These are phyloP conservation scores for Bufo bufo DNA, from an alignment of 2,113 vertebrate genomes.

Conservation along the genomic window DNA sequence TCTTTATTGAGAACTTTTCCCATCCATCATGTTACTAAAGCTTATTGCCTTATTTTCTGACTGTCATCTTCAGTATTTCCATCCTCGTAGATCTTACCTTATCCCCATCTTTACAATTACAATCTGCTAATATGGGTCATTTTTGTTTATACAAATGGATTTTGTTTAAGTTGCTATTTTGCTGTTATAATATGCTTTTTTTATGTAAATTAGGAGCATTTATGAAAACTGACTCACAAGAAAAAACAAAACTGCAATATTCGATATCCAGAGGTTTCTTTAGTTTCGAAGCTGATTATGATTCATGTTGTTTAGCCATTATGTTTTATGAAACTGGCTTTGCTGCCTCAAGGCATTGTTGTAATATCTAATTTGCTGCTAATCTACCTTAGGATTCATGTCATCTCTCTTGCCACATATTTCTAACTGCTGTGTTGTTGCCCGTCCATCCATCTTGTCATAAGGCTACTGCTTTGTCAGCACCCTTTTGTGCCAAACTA, in stretches of 20 bases:
- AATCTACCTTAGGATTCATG: too few relatives aligned
- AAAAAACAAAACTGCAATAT: background rate
- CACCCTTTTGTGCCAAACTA: too few relatives aligned
- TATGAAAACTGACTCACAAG: background rate
- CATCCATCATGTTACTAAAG: constrained; percentile 35
- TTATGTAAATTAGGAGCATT: background rate
- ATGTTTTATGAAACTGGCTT: background rate
- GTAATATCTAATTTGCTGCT: too few relatives aligned
- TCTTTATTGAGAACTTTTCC: constrained; percentile 20
- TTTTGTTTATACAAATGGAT: background rate
- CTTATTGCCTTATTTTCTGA: constrained; percentile 43
- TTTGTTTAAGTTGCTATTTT: constrained; percentile 19
- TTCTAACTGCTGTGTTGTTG: too few relatives aligned
- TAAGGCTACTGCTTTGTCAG: too few relatives aligned
- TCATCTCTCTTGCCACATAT: too few relatives aligned
- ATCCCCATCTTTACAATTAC: constrained; percentile 40
- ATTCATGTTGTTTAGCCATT: background rate
- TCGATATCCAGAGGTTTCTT: background rate
- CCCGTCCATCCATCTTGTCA: too few relatives aligned
- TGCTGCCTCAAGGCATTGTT: background rate
- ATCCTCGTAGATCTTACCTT: background rate
- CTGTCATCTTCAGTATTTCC: constrained; percentile 31
- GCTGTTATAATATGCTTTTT: constrained; percentile 5
- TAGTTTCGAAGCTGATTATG: background rate
- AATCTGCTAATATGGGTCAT: constrained; percentile 1